phyloP scores from a whole-genome alignment of 2,888 invertebrate genomes.

The Ptychoptera albimana region DNA sequence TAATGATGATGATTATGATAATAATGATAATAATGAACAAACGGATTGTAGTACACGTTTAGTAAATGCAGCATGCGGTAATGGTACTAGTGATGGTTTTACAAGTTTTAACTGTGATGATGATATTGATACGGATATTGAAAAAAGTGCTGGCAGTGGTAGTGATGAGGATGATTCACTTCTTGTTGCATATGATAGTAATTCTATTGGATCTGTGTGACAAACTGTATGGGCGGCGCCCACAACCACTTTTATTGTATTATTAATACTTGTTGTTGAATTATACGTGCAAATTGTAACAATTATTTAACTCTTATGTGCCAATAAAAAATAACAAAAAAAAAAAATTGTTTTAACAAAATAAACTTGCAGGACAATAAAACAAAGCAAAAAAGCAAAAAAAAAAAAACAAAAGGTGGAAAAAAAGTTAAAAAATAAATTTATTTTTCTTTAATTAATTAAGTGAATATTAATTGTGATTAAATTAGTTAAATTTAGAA shows the following conservation, averaged over 20 bases:
- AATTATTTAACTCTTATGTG: conserved; percentile 6
- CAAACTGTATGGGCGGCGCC: conserved; percentile 18
- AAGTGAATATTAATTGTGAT: no score
- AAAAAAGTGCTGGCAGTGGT: conserved; percentile 28
- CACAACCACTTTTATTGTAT: conserved; percentile 13
- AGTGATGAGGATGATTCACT: conserved; percentile 31
- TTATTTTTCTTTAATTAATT: no score
- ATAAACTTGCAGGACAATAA: background rate
- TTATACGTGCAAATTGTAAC: conserved; percentile 27
- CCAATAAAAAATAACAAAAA: background rate
- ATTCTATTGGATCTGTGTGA: conserved; percentile 30
- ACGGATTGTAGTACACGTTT: conserved; percentile 8
- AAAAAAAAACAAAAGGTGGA: background rate
- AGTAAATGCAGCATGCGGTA: conserved; percentile 11
- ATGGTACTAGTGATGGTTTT: conserved; percentile 13
- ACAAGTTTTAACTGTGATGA: conserved; percentile 5
- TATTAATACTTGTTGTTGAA: conserved; percentile 26
- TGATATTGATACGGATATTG: conserved; percentile 14
- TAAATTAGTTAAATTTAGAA: no score
- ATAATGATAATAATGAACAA: conserved; percentile 17
- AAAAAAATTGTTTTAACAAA: background rate
- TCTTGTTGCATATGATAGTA: conserved; percentile 29
- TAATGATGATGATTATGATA: conserved; percentile 6
- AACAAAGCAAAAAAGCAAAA: background rate
- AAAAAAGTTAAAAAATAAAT: background rate